A percentile compares a stretch with the other conserved stretches of the same genome.
Conservation (phyloP, 2,113 vertebrate genomes). For the Globicephala melas region DNA sequence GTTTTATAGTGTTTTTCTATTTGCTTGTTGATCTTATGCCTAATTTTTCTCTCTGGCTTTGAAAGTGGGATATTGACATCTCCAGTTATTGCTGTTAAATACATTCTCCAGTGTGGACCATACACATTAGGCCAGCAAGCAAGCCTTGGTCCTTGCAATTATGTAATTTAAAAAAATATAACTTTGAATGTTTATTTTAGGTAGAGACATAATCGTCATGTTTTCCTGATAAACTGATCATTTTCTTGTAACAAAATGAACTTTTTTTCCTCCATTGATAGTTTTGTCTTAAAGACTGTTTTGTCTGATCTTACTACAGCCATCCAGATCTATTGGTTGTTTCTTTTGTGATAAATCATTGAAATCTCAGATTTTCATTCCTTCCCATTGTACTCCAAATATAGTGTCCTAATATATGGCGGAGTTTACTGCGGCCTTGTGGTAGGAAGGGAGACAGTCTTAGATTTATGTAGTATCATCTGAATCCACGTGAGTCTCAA, state of each 20-base stretch:
- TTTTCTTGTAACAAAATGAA: background rate
- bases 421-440: background rate
- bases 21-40: background rate
- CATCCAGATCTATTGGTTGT: background rate
- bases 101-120: background rate
- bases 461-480: background rate
- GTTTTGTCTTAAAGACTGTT: background rate
- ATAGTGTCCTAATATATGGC: background rate
- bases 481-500: background rate
- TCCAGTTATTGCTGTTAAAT: background rate
- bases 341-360: background rate
- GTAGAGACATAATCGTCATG: background rate
- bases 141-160: background rate
- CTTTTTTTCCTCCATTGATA: background rate
- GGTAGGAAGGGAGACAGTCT: background rate
- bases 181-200: background rate
- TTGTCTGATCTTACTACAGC: background rate
- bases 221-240: background rate
- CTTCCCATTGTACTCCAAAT: background rate
- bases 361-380: background rate
- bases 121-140: background rate
- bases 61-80: background rate
- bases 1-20: background rate
- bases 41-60: background rate
- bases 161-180: background rate